Evolutionary conservation across 2,113 vertebrate species (phyloP).

Genomic region (Mustela nigripes): DNA sequence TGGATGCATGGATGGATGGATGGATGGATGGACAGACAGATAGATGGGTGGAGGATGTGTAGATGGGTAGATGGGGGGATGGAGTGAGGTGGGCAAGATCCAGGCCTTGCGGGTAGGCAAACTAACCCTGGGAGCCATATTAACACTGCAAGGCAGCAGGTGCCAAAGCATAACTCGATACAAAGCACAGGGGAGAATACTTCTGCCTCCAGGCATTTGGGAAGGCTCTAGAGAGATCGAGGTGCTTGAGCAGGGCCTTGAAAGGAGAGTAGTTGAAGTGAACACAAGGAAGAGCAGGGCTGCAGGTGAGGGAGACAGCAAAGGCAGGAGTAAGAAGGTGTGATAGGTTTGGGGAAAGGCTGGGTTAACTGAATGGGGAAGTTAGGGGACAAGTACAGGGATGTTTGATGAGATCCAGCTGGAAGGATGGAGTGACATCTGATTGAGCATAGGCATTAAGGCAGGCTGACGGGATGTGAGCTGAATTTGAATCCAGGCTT

Average conservation of each 20-base stretch:
- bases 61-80: too few relatives aligned
- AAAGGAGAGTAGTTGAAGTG: neutral
- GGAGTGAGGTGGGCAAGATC: neutral
- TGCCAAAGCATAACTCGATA: neutral
- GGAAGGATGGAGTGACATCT: neutral
- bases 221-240: neutral
- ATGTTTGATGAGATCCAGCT: neutral
- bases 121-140: neutral
- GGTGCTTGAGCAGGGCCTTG: neutral
- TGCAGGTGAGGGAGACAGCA: neutral
- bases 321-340: neutral
- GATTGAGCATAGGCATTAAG: neutral
- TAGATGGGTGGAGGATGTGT: too few relatives aligned
- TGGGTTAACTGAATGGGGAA: fast-evolving
- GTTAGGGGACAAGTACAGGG: neutral
- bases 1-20: too few relatives aligned
- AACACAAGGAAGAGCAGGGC: neutral
- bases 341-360: too few relatives aligned
- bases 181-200: neutral
- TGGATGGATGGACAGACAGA: fast-evolving
- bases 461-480: too few relatives aligned
- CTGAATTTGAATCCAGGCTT: neutral
- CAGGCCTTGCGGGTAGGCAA: neutral
- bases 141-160: neutral
- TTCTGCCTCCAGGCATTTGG: neutral